Base-by-base conservation (phyloP, 1,140 invertebrate species). In the Sycophaga agraensis region DNA sequence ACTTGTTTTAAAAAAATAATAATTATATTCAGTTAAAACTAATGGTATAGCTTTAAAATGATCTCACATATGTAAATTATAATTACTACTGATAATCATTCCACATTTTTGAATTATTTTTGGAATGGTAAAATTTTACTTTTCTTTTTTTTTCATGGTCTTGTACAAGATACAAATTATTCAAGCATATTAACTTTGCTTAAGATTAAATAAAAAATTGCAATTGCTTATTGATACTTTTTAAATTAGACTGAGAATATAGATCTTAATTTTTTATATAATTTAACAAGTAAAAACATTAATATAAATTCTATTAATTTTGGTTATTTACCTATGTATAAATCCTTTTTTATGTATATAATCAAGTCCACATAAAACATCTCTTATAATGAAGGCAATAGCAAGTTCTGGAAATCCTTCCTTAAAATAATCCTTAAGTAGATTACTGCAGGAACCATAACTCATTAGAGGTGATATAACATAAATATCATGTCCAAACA, bases 321-420 rank as follows among this genome's bases (percentile, higher is more conserved):
- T n/a, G n/a, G n/a, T n/a, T n/a, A n/a, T 28, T 24, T 69, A 91
- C 87, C 92, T 90, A 74, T 96, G 93, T 70, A 97, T 92, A 73
- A 90, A 89, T 59, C 91, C 88, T 77, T 88, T 88, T 61, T 84
- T 85, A 75, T 96, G 93, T 62, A 97, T 84, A 77, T 96, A 96
- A 67, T 90, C 86, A 17, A 96, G 78, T 1, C 89, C 93, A 37
- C 84, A 74, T 43, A 96, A 79, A 19, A 92, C 84, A 80, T 95
- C 92, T 71, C 84, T 83, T 26, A 95, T 75, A 66, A 96, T 90
- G 57, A 90, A 85, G 31, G 90, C 85, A 70, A 94, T 88, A 21
- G 90, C 87, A 42, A 87, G 73, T 79, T 97, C 94, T 2, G 92
- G 89, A 42, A 97, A 79, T 19, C 90, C 90, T 73, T 89, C 86